Percentiles rank a stretch among this genome's conserved stretches.
phyloP scores from a whole-genome alignment of 2,797 vertebrate genomes.

The Eremophila alpestris region DNA sequence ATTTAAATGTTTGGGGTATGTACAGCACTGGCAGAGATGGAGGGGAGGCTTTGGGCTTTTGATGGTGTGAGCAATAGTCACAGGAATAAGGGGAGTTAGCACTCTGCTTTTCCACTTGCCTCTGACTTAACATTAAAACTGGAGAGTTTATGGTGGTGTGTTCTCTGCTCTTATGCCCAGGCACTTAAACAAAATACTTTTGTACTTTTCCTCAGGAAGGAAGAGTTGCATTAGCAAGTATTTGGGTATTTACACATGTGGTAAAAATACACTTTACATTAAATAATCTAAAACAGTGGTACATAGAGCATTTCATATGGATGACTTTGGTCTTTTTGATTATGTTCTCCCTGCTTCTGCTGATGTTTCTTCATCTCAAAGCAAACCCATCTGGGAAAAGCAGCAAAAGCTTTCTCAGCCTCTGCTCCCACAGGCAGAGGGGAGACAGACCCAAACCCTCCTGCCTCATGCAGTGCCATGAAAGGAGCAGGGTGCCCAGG shows the following conservation, averaged over 20 bases:
- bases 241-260: background rate
- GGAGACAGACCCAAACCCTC: background rate
- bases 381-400: background rate
- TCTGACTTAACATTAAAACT: background rate
- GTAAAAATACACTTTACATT: background rate
- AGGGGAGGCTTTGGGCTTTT: background rate
- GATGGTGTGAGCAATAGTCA: background rate
- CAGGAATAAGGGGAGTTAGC: background rate
- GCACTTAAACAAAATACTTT: background rate
- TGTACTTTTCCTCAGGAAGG: background rate
- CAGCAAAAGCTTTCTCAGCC: background rate
- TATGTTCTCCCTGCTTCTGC: background rate
- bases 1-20: background rate
- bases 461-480: rapidly evolving
- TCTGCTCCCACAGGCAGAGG: background rate
- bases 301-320: background rate
- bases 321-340: background rate
- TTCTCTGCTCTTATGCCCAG: background rate
- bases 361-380: background rate
- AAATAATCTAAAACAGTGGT: background rate
- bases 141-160: background rate
- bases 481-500: background rate
- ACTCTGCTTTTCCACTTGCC: background rate
- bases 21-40: background rate
- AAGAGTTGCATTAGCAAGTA: background rate